These are phyloP conservation scores for Ceratosolen fusciceps DNA, from an alignment of 1,140 invertebrate genomes.

Conservation along the genomic window DNA sequence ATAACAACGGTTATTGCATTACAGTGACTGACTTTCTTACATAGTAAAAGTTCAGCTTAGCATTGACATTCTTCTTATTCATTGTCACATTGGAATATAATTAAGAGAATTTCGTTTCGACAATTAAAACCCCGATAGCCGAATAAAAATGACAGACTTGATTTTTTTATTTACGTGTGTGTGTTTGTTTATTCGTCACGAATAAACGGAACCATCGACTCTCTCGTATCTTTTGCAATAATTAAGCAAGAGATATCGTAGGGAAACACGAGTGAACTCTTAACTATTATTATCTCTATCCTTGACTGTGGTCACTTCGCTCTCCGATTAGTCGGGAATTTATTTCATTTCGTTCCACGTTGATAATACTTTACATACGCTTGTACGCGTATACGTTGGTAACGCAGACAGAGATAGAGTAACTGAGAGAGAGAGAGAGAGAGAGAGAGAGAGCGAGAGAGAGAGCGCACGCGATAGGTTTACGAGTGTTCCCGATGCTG, in stretches of 20 bases:
- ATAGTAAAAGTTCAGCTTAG: neutral
- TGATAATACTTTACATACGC: neutral
- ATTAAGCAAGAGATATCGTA: neutral
- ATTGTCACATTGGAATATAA: neutral
- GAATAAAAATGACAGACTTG: too few relatives aligned
- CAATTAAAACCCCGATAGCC: neutral
- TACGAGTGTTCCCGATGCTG: neutral
- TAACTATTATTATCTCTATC: neutral
- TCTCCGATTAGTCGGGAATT: neutral
- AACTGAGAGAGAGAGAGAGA: too few relatives aligned
- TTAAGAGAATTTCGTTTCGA: neutral
- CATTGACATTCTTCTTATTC: neutral
- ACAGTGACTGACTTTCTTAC: neutral
- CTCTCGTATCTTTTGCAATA: neutral
- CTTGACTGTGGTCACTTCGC: neutral
- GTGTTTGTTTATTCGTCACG: too few relatives aligned
- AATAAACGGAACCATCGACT: neutral
- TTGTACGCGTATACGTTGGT: neutral
- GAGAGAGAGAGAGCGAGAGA: too few relatives aligned
- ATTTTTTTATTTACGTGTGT: too few relatives aligned
- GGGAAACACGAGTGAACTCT: neutral
- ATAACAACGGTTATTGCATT: neutral
- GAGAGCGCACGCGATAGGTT: too few relatives aligned
- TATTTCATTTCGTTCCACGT: neutral
- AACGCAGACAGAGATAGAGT: too few relatives aligned